These are phyloP conservation scores for Luidia sarsii DNA, from an alignment of 53 echinoderm and acorn worm species.

Conservation along the genomic window DNA sequence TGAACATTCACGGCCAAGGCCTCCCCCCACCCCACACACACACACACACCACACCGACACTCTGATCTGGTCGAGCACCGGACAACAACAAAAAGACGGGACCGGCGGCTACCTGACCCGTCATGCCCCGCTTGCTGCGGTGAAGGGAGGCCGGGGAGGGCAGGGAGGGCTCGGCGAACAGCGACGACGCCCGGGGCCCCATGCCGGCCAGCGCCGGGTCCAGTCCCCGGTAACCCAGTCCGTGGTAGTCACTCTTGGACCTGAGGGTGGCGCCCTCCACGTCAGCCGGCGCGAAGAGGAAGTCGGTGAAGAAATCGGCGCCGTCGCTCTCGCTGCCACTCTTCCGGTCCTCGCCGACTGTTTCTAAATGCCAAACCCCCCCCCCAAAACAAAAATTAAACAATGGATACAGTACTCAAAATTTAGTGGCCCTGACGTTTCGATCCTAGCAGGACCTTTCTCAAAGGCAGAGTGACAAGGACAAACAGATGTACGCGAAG, in stretches of 20 bases:
- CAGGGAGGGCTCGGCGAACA: conserved; percentile 59
- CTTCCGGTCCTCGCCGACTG: neutral
- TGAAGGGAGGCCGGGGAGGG: too few species aligned
- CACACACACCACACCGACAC: neutral
- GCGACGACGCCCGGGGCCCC: conserved; percentile 56
- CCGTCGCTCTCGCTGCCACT: conserved; percentile 18
- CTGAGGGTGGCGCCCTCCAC: conserved; percentile 71
- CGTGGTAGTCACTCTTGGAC: conserved; percentile 82
- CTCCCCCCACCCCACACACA: too few species aligned
- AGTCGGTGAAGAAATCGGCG: conserved; percentile 61
- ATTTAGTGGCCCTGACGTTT: too few species aligned
- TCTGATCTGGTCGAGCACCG: neutral
- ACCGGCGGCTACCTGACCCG: conserved; percentile 57
- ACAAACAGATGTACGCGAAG: too few species aligned
- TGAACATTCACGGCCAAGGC: too few species aligned
- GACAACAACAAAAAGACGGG: neutral
- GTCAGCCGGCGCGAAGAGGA: conserved; percentile 90
- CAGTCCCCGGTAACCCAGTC: conserved; percentile 87
- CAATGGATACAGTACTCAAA: too few species aligned
- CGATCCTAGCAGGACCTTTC: too few species aligned
- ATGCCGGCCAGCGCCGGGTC: conserved; percentile 72
- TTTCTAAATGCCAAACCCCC: too few species aligned
- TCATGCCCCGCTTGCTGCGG: conserved; percentile 71
- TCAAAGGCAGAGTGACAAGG: too few species aligned
- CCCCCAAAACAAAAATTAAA: too few species aligned